Base-by-base conservation (phyloP, 2,888 invertebrate genomes). In the Drosophila imparisetae region DNA sequence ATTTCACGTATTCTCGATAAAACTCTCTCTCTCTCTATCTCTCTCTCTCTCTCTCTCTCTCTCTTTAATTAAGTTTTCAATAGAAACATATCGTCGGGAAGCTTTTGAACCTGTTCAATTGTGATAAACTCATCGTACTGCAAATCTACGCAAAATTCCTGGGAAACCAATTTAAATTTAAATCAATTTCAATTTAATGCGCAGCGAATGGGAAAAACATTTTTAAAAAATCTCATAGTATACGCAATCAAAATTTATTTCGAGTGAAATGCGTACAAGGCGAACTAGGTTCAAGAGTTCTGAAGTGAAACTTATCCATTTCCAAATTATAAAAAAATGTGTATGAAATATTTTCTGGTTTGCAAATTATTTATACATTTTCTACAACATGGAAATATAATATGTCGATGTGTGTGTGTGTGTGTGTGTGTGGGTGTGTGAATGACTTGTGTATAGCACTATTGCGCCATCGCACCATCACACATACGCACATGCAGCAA, bases 371-470 rank as follows among this genome's bases (percentile, higher is more conserved):
- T 45, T 21, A 0, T 45, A 21, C 45, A 21, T 45, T 45, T 45
- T 45, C 21, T 15, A 21, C 45, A 45, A 21, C 21, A 13, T 21
- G 42, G 1, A 21, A 45, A 45, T 45, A 2, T 42, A 42, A 42
- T 10, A 40, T 21, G 13, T 7, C 42, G 3, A 42, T 13, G 11
- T 6, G 6, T 42, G 13, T 13, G 15, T 36, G 6, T 15, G 15
- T 34, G 13, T 13, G 13, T 11, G 11, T 5, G 34, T 15, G 5
- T 4, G 4, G 15, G 34, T 42, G 42, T 45, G 42, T 45, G 45
- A 7, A 21, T 45, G 32, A 29, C 30, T 42, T 60, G 38, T 64
- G 29, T 59, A 38, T 40, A 11, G 29, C 27, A 38, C 38, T 42
- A 21, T 21, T 11, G 21, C 42, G 21, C 45, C 15, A 21, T 8